Conservation (phyloP, 2,113 vertebrate species). For the Petrocephalus microphthalmus region DNA sequence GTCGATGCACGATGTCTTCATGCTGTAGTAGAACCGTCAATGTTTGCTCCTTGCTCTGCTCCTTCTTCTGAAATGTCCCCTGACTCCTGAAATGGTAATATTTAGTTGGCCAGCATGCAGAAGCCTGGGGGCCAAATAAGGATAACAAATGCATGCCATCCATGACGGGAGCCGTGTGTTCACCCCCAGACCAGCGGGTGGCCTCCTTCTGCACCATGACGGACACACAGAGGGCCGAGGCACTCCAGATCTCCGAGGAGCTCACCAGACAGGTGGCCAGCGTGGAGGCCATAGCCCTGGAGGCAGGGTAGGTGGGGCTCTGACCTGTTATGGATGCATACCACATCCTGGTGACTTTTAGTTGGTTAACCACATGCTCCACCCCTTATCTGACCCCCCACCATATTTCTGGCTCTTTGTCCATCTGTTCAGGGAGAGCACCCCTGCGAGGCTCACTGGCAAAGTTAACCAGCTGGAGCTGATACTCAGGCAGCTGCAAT, state of each 20-base stretch:
- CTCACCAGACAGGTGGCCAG: conserved; percentile 71
- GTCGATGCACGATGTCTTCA: not conserved
- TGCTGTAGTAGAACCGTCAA: not conserved
- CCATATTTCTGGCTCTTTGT: not conserved
- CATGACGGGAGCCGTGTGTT: not conserved
- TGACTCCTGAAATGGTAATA: too few relatives aligned
- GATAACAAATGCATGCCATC: not conserved
- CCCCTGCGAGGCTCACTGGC: conserved; percentile 81
- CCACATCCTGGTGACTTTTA: not conserved
- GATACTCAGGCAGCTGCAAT: conserved; percentile 87
- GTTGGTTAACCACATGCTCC: not conserved
- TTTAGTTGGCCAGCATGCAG: not conserved
- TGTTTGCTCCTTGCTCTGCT: not conserved
- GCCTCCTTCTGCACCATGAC: conserved; percentile 87
- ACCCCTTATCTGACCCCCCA: not conserved
- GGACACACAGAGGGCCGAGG: conserved; percentile 75
- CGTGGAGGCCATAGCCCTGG: conserved; percentile 68
- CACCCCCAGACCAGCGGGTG: conserved; percentile 79
- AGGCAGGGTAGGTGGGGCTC: conserved; percentile 51
- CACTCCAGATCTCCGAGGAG: conserved; percentile 72
- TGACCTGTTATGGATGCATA: not conserved
- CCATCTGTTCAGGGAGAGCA: conserved; percentile 52
- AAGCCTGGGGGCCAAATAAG: not conserved
- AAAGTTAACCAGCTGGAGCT: conserved; percentile 96
- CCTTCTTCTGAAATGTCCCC: not conserved